Evolutionary conservation across 2,113 vertebrate species (phyloP), one percentile per base, ranked within the genome.

Genomic region (Lampris megalopsis): DNA sequence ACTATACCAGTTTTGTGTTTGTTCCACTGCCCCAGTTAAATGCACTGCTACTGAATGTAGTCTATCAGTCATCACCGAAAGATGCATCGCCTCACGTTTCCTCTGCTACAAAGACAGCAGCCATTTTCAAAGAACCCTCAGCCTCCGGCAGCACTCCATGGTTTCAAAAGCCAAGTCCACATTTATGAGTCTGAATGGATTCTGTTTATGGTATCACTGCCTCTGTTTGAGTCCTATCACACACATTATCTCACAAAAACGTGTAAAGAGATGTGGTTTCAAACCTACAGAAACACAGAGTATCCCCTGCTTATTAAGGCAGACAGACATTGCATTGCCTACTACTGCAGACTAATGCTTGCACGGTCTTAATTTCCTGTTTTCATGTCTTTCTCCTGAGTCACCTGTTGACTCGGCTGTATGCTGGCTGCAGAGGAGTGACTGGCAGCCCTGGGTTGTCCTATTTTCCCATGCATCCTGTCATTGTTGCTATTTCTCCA

Each of bases 341-440:
- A 24, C 24, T 24, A 24, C 5, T 5, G 11, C 49, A 62, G 41
- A 37, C 24, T n/a, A 61, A 64, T 10, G 5, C 48, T 79, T 79
- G 70, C 66, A 49, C 54, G 83, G 62, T 73, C 69, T 79, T 60
- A 75, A 73, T 88, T 87, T 91, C 75, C 82, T 85, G 77, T 83
- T 85, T 85, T 84, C 53, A 86, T 77, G 85, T 67, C 36, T 82
- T 67, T 61, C 75, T 79, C 73, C 38, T 87, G 81, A 88, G 70
- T 91, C 81, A 86, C 83, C 57, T 80, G 78, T 70, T 52, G 68
- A 66, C 86, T 89, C 75, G 76, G 77, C 40, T 38, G 74, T 56
- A 86, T 81, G 82, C 68, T 71, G 40, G 79, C 64, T 76, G 60
- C 47, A 7, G 35, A 49, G 68, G 37, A 67, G 36, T 71, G 56